These are phyloP conservation scores for Caenorhabditis macrosperma DNA, from an alignment of 2,888 invertebrate genomes.

Conservation along the genomic window DNA sequence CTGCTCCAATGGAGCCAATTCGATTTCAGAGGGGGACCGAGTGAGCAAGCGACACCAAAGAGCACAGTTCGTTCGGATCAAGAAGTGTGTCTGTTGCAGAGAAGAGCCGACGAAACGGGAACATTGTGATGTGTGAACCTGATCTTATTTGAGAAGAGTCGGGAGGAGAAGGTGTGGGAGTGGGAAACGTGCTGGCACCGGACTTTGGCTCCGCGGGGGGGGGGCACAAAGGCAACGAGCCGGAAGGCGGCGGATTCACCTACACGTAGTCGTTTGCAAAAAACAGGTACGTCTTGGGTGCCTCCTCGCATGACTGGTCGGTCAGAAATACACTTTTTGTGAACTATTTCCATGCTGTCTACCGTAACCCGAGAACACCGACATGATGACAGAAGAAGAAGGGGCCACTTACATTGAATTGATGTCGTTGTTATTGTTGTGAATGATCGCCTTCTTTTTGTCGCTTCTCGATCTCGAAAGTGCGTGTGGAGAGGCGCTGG, in stretches of 20 bases:
- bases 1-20: neutral
- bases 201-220: neutral
- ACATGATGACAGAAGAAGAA: too few relatives aligned
- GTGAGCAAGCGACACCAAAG: neutral
- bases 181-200: neutral
- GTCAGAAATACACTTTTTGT: too few relatives aligned
- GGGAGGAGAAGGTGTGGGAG: too few relatives aligned
- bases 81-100: neutral
- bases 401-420: constrained; percentile 37
- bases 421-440: constrained; percentile 48
- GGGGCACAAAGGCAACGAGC: too few relatives aligned
- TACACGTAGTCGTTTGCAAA: too few relatives aligned
- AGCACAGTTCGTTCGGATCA: neutral
- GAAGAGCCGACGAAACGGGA: too few relatives aligned
- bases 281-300: too few relatives aligned
- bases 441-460: constrained; percentile 20
- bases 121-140: constrained; percentile 2
- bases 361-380: neutral
- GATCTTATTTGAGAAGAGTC: neutral
- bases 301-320: too few relatives aligned
- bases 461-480: constrained; percentile 37
- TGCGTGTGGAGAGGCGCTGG: constrained; percentile 16
- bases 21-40: neutral
- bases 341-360: too few relatives aligned
- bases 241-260: neutral